Conservation (phyloP, 2,888 invertebrate genomes). For the Cataglyphis altisquamis region DNA sequence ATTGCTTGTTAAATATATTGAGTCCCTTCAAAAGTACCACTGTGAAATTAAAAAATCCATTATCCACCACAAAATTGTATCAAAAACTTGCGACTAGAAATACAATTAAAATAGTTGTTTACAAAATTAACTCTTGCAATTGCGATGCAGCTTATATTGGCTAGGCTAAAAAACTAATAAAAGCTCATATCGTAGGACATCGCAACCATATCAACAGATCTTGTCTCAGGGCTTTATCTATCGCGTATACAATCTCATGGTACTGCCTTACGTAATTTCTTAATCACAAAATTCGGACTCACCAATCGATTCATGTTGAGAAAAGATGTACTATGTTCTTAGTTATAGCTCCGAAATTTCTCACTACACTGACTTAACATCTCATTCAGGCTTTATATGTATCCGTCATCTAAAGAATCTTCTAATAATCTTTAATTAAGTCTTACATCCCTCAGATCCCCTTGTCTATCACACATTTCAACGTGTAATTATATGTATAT, state of each 20-base stretch:
- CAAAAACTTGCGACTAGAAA: too few species aligned
- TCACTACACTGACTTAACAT: slow-evolving; percentile 78
- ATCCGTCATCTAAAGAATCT: slow-evolving; percentile 78
- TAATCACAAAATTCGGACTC: slow-evolving; percentile 61
- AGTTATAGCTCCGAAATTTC: slow-evolving; percentile 60
- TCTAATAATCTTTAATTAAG: slow-evolving; percentile 74
- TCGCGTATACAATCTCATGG: neutral
- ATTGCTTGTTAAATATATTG: too few species aligned
- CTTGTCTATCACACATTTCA: neutral
- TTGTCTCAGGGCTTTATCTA: too few species aligned
- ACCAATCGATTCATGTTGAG: slow-evolving; percentile 73
- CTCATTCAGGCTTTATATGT: slow-evolving; percentile 76
- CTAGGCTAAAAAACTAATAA: too few species aligned
- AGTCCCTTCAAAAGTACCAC: too few species aligned
- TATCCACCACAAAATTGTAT: too few species aligned
- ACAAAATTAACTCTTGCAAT: too few species aligned
- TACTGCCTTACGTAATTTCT: slow-evolving; percentile 9
- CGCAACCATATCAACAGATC: too few species aligned
- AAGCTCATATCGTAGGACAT: too few species aligned
- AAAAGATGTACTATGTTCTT: slow-evolving; percentile 39
- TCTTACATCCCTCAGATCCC: slow-evolving; percentile 61
- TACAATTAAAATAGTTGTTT: too few species aligned
- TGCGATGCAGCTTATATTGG: too few species aligned
- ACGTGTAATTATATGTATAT: neutral
- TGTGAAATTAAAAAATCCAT: too few species aligned